Evolutionary conservation across 2,797 vertebrate species (phyloP).

Genomic region (Enteromius viviparus): DNA sequence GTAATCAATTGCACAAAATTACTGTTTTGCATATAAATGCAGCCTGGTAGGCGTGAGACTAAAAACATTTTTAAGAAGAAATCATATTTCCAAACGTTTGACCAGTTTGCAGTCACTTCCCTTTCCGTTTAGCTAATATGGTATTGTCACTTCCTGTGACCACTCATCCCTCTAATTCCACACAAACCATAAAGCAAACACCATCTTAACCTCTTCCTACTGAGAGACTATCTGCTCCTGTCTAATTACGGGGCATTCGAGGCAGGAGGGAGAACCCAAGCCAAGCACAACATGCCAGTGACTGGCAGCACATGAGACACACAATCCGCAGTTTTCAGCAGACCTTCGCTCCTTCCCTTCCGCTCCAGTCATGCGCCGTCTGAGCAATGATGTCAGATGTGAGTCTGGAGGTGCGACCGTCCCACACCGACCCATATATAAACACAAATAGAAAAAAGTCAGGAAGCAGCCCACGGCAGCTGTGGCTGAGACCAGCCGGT

Average conservation of each 20-base stretch:
- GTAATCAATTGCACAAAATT: neutral
- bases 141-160: conserved; percentile 10
- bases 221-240: conserved; percentile 21
- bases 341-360: conserved; percentile 19
- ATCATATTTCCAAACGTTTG: neutral
- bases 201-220: conserved; percentile 46
- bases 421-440: conserved; percentile 58
- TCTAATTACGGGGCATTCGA: conserved; percentile 43
- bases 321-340: conserved; percentile 12
- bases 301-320: conserved; percentile 26
- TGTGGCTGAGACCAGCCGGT: conserved; percentile 35
- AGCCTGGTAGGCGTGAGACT: neutral
- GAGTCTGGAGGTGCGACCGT: conserved; percentile 43
- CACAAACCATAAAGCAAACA: conserved; percentile 49
- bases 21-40: neutral
- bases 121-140: conserved; percentile 34
- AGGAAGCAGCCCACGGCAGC: conserved; percentile 53
- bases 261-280: conserved; percentile 17
- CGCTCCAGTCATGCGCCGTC: conserved; percentile 38
- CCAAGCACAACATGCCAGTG: conserved; percentile 47
- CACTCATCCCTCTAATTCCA: conserved; percentile 32
- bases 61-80: neutral
- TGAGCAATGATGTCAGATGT: conserved; percentile 22
- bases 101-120: conserved; percentile 8
- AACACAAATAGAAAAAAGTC: conserved; percentile 47